Conservation (phyloP, 2,113 vertebrate species). For the Apteryx mantelli region DNA sequence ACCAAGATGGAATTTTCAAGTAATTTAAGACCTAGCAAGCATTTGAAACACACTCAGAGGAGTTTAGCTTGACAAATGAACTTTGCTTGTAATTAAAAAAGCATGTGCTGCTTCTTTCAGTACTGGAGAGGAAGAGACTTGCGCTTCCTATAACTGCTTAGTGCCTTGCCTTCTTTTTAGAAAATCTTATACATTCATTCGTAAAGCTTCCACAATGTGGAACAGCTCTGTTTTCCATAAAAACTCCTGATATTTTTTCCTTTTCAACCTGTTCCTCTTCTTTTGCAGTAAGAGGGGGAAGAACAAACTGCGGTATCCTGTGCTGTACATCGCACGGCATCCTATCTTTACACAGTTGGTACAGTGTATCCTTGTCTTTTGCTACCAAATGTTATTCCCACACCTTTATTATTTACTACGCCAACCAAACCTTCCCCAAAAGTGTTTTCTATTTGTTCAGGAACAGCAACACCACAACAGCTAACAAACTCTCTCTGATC, state of each 20-base stretch:
- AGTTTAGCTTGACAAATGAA: conserved; percentile 54
- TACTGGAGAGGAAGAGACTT: background rate
- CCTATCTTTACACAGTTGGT: accelerated
- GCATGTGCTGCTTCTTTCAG: conserved; percentile 11
- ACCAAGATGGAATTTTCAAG: conserved; percentile 43
- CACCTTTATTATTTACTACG: background rate
- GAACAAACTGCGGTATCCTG: accelerated
- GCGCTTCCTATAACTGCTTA: background rate
- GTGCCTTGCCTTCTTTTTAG: background rate
- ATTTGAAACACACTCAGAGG: conserved; percentile 26
- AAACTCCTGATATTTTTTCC: background rate
- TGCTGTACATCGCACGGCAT: background rate
- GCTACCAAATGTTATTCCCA: background rate
- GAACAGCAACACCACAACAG: background rate
- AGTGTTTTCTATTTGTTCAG: background rate
- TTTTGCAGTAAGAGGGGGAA: too few relatives aligned
- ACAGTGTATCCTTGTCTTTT: background rate
- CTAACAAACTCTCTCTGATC: background rate
- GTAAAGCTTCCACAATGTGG: background rate
- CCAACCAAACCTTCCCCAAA: background rate
- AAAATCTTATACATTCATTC: background rate
- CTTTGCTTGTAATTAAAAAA: conserved; percentile 49
- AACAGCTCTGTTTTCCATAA: background rate
- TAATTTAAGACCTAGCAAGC: conserved; percentile 53
- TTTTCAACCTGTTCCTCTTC: background rate